Evolutionary conservation across 2,113 vertebrate genomes (phyloP).

Genomic region (Gasterosteus aculeatus): DNA sequence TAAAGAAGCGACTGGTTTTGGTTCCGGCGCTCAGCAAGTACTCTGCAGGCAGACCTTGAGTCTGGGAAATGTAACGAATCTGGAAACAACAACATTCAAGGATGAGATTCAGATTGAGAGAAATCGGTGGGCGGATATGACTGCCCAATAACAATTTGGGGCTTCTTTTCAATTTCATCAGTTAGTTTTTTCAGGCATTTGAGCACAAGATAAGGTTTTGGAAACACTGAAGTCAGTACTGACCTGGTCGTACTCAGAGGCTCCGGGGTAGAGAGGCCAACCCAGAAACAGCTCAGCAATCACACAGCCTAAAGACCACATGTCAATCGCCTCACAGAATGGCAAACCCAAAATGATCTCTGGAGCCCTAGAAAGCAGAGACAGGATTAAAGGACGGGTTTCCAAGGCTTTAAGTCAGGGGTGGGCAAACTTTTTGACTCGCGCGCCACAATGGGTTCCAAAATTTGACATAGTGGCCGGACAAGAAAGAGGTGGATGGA

Average conservation of each 20-base stretch:
- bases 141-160: neutral
- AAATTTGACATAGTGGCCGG: too few relatives aligned
- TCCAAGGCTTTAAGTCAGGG: too few relatives aligned
- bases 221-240: slow-evolving; percentile 42
- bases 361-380: slow-evolving; percentile 85
- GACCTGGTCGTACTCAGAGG: slow-evolving; percentile 99
- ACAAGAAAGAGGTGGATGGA: too few relatives aligned
- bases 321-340: slow-evolving; percentile 98
- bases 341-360: slow-evolving; percentile 97
- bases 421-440: too few relatives aligned
- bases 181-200: neutral
- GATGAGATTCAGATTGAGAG: neutral
- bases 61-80: slow-evolving; percentile 99
- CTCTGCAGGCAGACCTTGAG: slow-evolving; percentile 96
- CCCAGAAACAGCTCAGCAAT: slow-evolving; percentile 98
- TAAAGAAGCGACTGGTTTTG: slow-evolving; percentile 98
- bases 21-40: slow-evolving; percentile 97
- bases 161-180: neutral
- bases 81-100: slow-evolving; percentile 56
- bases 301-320: slow-evolving; percentile 99
- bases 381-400: neutral
- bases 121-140: neutral
- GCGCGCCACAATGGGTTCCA: too few relatives aligned
- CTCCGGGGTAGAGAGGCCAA: slow-evolving; percentile 98
- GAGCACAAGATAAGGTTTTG: neutral